Percentiles rank a stretch among this genome's conserved stretches.
Evolutionary conservation across 1,140 invertebrate genomes (phyloP).

Genomic region (Drosophila obscura): DNA sequence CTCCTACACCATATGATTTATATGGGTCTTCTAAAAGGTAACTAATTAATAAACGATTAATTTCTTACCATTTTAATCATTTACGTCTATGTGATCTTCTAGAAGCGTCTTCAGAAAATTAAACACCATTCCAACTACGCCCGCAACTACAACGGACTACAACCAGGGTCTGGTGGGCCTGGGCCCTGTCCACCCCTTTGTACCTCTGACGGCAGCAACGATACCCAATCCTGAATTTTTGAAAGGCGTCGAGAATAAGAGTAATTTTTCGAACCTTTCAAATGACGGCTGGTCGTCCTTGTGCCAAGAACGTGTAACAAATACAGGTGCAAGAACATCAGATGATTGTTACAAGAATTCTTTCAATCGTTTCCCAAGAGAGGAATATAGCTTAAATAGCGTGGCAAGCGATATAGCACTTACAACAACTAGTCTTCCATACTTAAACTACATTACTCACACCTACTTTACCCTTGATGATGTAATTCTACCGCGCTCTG

Average conservation of each 20-base stretch:
- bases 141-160: constrained; percentile 19
- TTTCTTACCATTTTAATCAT: background rate
- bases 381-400: constrained; percentile 16
- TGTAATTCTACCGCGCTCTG: constrained; percentile 39
- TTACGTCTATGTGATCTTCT: background rate
- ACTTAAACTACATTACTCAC: constrained; percentile 46
- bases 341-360: constrained; percentile 24
- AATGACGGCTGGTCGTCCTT: constrained; percentile 24
- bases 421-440: constrained; percentile 42
- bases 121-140: constrained; percentile 9
- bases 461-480: constrained; percentile 48
- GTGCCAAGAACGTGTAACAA: constrained; percentile 20
- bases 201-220: constrained; percentile 27
- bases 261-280: constrained; percentile 17
- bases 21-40: constrained; percentile 37
- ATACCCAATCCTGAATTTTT: constrained; percentile 16
- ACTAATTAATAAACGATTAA: background rate
- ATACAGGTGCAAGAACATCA: background rate
- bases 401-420: constrained; percentile 15
- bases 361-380: constrained; percentile 8
- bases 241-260: constrained; percentile 13
- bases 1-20: constrained; percentile 12
- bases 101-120: constrained; percentile 31
- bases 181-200: constrained; percentile 20
- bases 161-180: background rate